Conservation (phyloP, 1,140 invertebrate species). For the Achroia grisella region DNA sequence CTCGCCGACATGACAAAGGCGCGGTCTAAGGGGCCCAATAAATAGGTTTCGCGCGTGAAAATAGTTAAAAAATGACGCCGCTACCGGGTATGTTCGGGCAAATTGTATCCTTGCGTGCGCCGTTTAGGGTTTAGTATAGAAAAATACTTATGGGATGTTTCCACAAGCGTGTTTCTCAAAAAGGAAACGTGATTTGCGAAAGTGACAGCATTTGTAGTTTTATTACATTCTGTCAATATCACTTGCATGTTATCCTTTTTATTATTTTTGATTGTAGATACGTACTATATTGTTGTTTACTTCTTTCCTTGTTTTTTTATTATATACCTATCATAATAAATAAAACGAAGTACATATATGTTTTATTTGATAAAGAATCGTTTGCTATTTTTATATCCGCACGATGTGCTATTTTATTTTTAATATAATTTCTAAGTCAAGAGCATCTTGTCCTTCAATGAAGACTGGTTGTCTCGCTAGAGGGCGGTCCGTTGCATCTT, state of each 20-base stretch:
- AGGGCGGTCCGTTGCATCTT: slow-evolving; percentile 50
- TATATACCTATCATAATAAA: too few relatives aligned
- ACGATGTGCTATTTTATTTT: neutral
- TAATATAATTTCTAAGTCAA: neutral
- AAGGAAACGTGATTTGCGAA: slow-evolving; percentile 38
- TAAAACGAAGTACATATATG: too few relatives aligned
- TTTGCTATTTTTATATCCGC: too few relatives aligned
- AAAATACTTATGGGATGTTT: slow-evolving; percentile 10
- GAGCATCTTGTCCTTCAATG: neutral
- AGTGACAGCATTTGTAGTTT: slow-evolving; percentile 33
- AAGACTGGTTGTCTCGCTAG: slow-evolving; percentile 13
- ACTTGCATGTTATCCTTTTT: slow-evolving; percentile 7
- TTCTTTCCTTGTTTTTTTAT: too few relatives aligned
- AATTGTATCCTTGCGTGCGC: slow-evolving; percentile 30
- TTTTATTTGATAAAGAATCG: too few relatives aligned
- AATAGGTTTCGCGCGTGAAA: slow-evolving; percentile 57
- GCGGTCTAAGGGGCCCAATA: slow-evolving; percentile 62
- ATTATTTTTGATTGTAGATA: slow-evolving; percentile 16
- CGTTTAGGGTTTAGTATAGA: slow-evolving; percentile 32
- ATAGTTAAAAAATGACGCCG: slow-evolving; percentile 57
- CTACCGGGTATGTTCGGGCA: slow-evolving; percentile 22
- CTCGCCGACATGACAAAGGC: slow-evolving; percentile 64
- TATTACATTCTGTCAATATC: slow-evolving; percentile 10
- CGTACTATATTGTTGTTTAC: neutral
- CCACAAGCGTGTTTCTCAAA: slow-evolving; percentile 20